These are phyloP conservation scores for Apotomis turbidana DNA, from an alignment of 2,888 invertebrate genomes.

Conservation along the genomic window DNA sequence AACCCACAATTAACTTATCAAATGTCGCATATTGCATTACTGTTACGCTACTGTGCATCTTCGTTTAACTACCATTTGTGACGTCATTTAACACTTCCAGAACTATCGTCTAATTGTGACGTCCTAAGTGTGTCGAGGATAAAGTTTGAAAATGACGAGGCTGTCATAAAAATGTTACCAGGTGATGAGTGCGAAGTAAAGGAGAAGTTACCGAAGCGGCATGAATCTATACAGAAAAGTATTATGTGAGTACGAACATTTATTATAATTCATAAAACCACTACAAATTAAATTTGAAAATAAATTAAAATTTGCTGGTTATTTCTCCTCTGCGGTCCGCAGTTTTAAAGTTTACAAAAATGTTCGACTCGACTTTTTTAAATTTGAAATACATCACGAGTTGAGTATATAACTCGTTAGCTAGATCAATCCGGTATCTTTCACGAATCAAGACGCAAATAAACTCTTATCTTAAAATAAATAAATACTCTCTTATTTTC, in stretches of 20 bases:
- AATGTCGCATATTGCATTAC: conserved; percentile 18
- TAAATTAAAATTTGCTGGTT: too few relatives aligned
- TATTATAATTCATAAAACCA: not conserved
- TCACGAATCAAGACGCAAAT: too few relatives aligned
- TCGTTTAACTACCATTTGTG: conserved; percentile 37
- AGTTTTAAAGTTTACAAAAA: too few relatives aligned
- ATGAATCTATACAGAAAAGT: conserved; percentile 72
- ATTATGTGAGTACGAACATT: conserved; percentile 65
- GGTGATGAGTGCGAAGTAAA: conserved; percentile 64
- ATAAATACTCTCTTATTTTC: too few relatives aligned
- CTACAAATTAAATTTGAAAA: too few relatives aligned
- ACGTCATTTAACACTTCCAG: conserved; percentile 52
- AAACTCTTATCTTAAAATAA: too few relatives aligned
- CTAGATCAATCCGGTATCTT: too few relatives aligned
- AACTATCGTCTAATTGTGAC: conserved; percentile 55
- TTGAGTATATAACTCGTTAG: too few relatives aligned
- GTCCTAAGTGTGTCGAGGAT: conserved; percentile 57
- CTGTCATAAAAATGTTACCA: conserved; percentile 71
- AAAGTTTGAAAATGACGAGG: conserved; percentile 63
- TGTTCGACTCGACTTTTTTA: too few relatives aligned
- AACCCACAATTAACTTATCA: conserved; percentile 3
- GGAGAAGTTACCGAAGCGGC: conserved; percentile 52
- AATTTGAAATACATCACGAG: too few relatives aligned
- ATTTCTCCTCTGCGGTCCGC: too few relatives aligned
- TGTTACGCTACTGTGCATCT: not conserved